Evolutionary conservation across 2,113 vertebrate genomes (phyloP).

Genomic region (Rousettus leschenaultii): DNA sequence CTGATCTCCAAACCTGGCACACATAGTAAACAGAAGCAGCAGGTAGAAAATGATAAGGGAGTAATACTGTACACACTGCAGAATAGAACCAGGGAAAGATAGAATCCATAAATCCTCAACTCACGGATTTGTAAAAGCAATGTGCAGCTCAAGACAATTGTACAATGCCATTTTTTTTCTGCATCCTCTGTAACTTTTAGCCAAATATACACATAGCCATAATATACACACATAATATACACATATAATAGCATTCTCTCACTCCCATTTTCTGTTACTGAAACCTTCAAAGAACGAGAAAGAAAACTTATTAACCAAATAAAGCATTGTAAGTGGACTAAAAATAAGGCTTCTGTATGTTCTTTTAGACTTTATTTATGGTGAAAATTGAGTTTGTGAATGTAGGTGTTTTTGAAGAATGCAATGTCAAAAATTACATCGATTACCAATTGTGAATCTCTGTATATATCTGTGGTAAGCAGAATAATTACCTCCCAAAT

Average conservation of each 20-base stretch:
- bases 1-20: slow-evolving; percentile 15
- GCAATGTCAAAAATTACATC: neutral
- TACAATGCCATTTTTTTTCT: neutral
- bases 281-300: neutral
- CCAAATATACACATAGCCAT: neutral
- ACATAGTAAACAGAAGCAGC: neutral
- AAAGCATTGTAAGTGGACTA: neutral
- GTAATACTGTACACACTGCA: neutral
- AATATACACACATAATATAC: neutral
- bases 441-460: neutral
- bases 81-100: neutral
- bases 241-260: neutral
- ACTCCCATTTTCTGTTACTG: neutral
- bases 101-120: neutral
- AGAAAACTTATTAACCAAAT: neutral
- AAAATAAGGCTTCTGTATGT: neutral
- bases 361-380: neutral
- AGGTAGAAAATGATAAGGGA: neutral
- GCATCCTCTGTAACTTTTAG: neutral
- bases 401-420: neutral
- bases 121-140: slow-evolving; percentile 5
- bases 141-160: neutral
- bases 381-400: neutral
- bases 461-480: neutral
- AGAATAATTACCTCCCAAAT: neutral